These are phyloP conservation scores for Camarhynchus parvulus DNA, from an alignment of 2,113 vertebrate genomes.

Conservation along the genomic window DNA sequence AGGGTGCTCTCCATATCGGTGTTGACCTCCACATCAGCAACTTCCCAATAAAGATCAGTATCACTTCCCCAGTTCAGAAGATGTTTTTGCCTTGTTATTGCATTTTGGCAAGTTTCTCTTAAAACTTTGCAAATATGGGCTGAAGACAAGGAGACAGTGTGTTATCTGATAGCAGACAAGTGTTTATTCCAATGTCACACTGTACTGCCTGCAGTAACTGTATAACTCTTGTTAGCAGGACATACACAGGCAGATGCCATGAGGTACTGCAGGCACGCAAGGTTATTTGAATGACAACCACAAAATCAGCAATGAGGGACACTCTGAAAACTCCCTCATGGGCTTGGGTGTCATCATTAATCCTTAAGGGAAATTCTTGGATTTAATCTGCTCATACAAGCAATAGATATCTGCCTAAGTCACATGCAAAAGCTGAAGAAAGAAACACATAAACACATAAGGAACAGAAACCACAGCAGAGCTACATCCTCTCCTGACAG, in stretches of 20 bases:
- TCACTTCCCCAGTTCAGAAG: background rate
- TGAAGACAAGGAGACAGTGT: background rate
- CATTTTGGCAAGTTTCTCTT: background rate
- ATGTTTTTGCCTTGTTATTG: background rate
- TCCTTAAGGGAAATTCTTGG: background rate
- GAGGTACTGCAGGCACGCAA: background rate
- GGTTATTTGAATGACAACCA: background rate
- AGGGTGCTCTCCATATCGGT: rapidly evolving
- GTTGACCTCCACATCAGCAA: background rate
- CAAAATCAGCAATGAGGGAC: background rate
- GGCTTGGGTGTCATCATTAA: background rate
- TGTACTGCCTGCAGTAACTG: background rate
- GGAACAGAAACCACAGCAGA: background rate
- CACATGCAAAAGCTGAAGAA: background rate
- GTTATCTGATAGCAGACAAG: background rate
- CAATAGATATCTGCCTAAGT: background rate
- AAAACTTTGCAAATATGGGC: background rate
- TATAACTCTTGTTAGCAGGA: background rate
- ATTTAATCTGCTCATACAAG: background rate
- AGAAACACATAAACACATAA: background rate
- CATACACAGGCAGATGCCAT: background rate
- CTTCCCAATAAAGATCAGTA: background rate
- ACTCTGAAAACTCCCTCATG: background rate
- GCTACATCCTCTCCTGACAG: background rate
- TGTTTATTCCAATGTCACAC: background rate